Conservation (phyloP, 2,888 invertebrate species). For the Dioctria rufipes region DNA sequence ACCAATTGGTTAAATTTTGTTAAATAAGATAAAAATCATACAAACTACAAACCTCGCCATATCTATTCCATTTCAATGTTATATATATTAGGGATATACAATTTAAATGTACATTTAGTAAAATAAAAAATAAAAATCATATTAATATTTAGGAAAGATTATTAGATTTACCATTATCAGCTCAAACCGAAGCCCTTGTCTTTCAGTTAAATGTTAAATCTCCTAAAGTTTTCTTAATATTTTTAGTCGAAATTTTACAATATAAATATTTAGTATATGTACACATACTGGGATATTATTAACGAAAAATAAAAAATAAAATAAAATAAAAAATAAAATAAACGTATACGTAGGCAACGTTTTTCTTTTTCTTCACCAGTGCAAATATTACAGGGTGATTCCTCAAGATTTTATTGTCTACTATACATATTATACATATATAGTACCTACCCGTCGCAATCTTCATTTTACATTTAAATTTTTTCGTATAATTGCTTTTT, state of each 20-base stretch:
- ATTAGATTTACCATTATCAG: conserved; percentile 41
- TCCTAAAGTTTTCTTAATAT: background rate
- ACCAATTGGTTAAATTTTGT: no score
- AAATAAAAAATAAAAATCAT: background rate
- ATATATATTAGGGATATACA: no score
- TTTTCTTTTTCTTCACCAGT: conserved; percentile 21
- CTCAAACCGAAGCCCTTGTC: conserved; percentile 7
- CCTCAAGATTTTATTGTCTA: conserved; percentile 40
- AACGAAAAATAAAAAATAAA: background rate
- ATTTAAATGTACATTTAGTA: no score
- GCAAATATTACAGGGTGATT: conserved; percentile 14
- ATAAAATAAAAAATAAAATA: no score
- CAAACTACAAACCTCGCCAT: no score
- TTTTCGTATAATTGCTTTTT: conserved; percentile 3
- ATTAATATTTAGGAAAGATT: background rate
- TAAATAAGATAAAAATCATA: no score
- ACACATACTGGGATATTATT: background rate
- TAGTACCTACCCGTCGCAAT: conserved; percentile 26
- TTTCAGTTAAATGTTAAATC: conserved; percentile 29
- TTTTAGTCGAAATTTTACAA: no score
- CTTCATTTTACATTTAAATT: conserved; percentile 19
- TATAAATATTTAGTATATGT: no score
- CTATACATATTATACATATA: background rate
- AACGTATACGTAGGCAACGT: conserved; percentile 9
- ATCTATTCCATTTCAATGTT: no score